phyloP scores from a whole-genome alignment of 2,113 vertebrate species.

The Dipodomys spectabilis region DNA sequence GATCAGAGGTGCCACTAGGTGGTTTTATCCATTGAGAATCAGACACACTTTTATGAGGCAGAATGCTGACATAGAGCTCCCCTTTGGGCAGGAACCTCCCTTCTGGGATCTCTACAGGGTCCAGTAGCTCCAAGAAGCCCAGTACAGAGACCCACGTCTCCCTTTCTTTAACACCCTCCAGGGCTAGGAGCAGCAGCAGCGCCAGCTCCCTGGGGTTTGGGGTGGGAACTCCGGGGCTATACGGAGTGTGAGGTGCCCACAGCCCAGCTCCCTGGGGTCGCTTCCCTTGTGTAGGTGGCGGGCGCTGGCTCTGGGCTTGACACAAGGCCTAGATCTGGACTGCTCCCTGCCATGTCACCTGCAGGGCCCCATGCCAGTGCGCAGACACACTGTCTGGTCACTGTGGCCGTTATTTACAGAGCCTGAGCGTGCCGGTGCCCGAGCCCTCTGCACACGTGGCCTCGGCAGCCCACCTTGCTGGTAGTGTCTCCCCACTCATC shows the following conservation, averaged over 20 bases:
- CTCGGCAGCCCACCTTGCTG: too few species aligned
- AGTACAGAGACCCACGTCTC: too few species aligned
- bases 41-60: neutral
- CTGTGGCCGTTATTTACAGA: too few species aligned
- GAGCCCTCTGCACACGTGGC: too few species aligned
- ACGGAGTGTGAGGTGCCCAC: too few species aligned
- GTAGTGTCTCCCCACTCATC: fast-evolving
- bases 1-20: too few species aligned
- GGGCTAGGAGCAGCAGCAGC: too few species aligned
- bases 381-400: too few species aligned
- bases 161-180: neutral
- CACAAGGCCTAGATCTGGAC: neutral
- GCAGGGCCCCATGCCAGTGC: fast-evolving
- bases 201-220: neutral
- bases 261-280: neutral
- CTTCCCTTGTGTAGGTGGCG: fast-evolving
- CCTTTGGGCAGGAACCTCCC: too few species aligned
- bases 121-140: too few species aligned
- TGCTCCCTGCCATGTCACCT: fast-evolving
- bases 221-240: neutral
- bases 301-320: too few species aligned
- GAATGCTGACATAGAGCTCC: fast-evolving
- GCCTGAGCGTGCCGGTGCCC: too few species aligned
- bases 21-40: neutral
- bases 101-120: fast-evolving